Conservation (phyloP, 2,797 vertebrate species). For the Tachyglossus aculeatus region DNA sequence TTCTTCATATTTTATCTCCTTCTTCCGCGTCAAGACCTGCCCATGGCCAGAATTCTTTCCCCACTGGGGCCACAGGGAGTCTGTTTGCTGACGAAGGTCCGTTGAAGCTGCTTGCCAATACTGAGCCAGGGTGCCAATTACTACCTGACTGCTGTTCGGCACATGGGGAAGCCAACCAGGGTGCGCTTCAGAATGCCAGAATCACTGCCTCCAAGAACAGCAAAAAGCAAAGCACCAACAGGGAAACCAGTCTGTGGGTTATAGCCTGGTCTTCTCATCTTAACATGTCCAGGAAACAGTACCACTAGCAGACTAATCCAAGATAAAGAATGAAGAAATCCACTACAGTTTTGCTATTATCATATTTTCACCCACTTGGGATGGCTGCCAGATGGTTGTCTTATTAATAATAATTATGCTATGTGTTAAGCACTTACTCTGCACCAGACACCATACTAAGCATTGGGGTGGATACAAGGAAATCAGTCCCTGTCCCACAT, state of each 20-base stretch:
- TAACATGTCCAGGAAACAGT: neutral
- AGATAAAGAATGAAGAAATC: neutral
- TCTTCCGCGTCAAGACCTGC: no score
- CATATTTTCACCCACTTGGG: neutral
- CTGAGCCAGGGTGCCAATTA: no score
- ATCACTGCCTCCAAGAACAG: neutral
- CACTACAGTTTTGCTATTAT: conserved; percentile 13
- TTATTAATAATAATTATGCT: no score
- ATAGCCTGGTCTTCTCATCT: neutral
- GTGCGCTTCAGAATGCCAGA: neutral
- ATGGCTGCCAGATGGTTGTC: conserved; percentile 6
- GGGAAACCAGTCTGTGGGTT: no score
- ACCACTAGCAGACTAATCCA: neutral
- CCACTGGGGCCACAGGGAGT: no score
- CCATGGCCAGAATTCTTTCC: no score
- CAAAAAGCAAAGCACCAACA: neutral
- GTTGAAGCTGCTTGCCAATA: no score
- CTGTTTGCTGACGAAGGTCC: no score
- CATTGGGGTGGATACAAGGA: neutral
- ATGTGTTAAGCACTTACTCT: neutral
- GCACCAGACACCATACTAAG: neutral
- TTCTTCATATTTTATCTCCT: conserved; percentile 5
- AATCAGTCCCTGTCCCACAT: neutral
- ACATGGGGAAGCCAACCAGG: no score
- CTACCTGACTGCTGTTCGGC: no score